Conservation (phyloP, 1,140 invertebrate species). For the Drosophila orena region DNA sequence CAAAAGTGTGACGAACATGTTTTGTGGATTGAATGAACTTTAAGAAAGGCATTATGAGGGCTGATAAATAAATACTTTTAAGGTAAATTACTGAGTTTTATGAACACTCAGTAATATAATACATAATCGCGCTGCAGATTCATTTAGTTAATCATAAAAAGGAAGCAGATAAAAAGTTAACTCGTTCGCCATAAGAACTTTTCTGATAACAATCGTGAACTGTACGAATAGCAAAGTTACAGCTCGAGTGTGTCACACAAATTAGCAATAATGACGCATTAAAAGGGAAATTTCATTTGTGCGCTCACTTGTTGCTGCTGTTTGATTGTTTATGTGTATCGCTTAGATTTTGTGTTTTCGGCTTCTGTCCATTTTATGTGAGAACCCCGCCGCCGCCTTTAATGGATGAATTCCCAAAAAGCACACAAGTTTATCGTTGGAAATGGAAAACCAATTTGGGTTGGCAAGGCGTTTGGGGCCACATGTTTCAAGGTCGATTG, state of each 20-base stretch:
- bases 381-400: constrained; percentile 54
- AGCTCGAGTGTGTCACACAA: constrained; percentile 36
- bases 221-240: background rate
- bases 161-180: background rate
- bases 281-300: constrained; percentile 66
- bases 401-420: constrained; percentile 45
- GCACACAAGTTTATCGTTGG: constrained; percentile 54
- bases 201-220: constrained; percentile 11
- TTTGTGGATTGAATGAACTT: too few species aligned
- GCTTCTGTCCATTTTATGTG: constrained; percentile 29
- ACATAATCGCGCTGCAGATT: too few species aligned
- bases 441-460: constrained; percentile 41
- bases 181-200: background rate
- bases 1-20: too few species aligned
- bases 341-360: constrained; percentile 38
- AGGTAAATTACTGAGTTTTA: too few species aligned
- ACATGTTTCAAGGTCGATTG: constrained; percentile 63
- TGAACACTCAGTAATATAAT: too few species aligned
- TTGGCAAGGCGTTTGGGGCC: constrained; percentile 36
- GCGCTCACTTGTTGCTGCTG: constrained; percentile 60
- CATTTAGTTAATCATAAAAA: background rate
- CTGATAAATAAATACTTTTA: too few species aligned
- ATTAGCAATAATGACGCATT: constrained; percentile 73
- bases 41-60: too few species aligned
- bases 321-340: constrained; percentile 31